Conservation (phyloP, 1,140 invertebrate genomes). For the Zeugodacus cucurbitae region DNA sequence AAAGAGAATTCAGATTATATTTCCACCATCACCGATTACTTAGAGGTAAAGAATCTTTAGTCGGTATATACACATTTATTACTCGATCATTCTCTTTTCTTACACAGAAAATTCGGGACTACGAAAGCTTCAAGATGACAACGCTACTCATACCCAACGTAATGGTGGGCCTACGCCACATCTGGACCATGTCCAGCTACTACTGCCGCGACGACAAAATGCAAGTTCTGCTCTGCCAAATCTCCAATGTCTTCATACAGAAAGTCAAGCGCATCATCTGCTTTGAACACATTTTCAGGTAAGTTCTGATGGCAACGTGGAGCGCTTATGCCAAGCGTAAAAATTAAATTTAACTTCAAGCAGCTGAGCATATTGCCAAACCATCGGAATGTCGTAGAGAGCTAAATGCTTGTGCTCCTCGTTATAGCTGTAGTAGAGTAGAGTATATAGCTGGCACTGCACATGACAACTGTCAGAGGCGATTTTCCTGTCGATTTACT, state of each 20-base stretch:
- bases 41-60: slow-evolving; percentile 71
- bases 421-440: not conserved
- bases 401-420: not conserved
- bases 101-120: slow-evolving; percentile 76
- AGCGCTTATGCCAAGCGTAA: not conserved
- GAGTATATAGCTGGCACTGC: not conserved
- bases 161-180: slow-evolving; percentile 84
- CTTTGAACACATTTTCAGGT: slow-evolving; percentile 79
- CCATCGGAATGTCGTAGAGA: not conserved
- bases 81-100: not conserved
- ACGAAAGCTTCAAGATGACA: slow-evolving; percentile 77
- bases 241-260: slow-evolving; percentile 82
- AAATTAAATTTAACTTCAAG: not conserved
- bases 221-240: slow-evolving; percentile 80
- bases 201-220: slow-evolving; percentile 80
- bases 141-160: slow-evolving; percentile 79
- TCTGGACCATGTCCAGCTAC: slow-evolving; percentile 83
- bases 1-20: slow-evolving; percentile 88
- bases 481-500: slow-evolving; percentile 35
- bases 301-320: slow-evolving; percentile 49
- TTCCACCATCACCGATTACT: slow-evolving; percentile 80
- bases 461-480: slow-evolving; percentile 29
- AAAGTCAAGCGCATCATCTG: slow-evolving; percentile 79
- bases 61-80: no score
- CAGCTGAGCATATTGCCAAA: not conserved